phyloP scores from a whole-genome alignment of 2,113 vertebrate genomes.

The Lagenorhynchus albirostris region DNA sequence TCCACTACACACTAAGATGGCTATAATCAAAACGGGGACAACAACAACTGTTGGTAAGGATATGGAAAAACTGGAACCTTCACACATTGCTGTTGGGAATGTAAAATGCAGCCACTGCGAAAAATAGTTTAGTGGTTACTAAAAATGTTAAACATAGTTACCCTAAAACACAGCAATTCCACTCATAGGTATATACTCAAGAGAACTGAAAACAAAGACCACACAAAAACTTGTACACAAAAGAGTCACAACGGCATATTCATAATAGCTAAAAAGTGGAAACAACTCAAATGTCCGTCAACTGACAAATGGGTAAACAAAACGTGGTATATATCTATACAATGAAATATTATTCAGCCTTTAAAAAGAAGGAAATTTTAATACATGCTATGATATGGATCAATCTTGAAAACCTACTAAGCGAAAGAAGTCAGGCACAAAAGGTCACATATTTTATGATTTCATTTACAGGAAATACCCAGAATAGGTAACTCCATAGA shows the following conservation, averaged over 20 bases:
- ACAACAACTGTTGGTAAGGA: background rate
- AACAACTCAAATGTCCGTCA: background rate
- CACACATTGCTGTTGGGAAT: background rate
- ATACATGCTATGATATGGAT: background rate
- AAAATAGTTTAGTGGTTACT: background rate
- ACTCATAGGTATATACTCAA: background rate
- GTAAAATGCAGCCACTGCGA: background rate
- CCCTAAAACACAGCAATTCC: background rate
- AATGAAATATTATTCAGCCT: background rate
- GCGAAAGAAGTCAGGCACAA: background rate
- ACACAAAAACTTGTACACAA: background rate
- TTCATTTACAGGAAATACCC: background rate
- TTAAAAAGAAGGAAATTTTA: background rate
- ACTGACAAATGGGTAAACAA: background rate
- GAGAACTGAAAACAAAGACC: background rate
- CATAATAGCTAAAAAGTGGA: background rate
- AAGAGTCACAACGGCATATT: background rate
- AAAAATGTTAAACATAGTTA: background rate
- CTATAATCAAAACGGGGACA: background rate
- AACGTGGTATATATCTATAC: background rate
- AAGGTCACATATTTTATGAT: background rate
- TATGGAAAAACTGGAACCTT: background rate
- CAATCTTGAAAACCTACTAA: slow-evolving; percentile 3
- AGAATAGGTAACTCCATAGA: background rate
- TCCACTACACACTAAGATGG: background rate